Evolutionary conservation across 2,113 vertebrate genomes (phyloP), one percentile per base, ranked within the genome.

Genomic region (Phrynocephalus versicolor): DNA sequence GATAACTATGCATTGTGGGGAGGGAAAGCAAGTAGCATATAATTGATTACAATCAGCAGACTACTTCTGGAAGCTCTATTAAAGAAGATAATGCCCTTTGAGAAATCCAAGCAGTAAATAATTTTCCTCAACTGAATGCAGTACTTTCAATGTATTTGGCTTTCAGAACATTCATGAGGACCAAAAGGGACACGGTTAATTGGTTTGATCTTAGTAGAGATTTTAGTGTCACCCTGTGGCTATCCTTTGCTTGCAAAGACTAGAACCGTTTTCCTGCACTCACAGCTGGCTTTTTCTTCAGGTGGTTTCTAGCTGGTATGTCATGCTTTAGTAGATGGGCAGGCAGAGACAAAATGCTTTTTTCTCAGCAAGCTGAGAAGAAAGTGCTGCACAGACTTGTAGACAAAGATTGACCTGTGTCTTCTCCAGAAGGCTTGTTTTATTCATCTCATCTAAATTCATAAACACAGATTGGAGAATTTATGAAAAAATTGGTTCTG

Each of bases 281-380:
- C 88, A 86, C 78, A 88, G 91, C 89, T 92, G 88, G 86, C 89
- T 90, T 90, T 91, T 93, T 95, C 91, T 92, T 95, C 93, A 86
- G 80, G 84, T 87, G 90, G 87, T 88, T 93, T 72, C 37, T 74
- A 51, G 41, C 6, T 91, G 92, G 89, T 94, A 93, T 95, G 94
- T 95, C 96, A 94, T 96, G 93, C 96, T 94, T 94, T 94, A 94
- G 89, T 93, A 91, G n/a, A n/a, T n/a, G n/a, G n/a, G n/a, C n/a
- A n/a, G n/a, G n/a, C n/a, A n/a, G n/a, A n/a, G n/a, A n/a, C n/a
- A n/a, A n/a, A n/a, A n/a, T n/a, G n/a, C n/a, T n/a, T n/a, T n/a
- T n/a, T n/a, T n/a, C n/a, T n/a, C n/a, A n/a, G n/a, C n/a, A n/a
- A n/a, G n/a, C n/a, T n/a, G n/a, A n/a, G n/a, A n/a, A n/a, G n/a